Base-by-base conservation (phyloP, 2,113 vertebrate genomes). In the Eubucco bourcierii region DNA sequence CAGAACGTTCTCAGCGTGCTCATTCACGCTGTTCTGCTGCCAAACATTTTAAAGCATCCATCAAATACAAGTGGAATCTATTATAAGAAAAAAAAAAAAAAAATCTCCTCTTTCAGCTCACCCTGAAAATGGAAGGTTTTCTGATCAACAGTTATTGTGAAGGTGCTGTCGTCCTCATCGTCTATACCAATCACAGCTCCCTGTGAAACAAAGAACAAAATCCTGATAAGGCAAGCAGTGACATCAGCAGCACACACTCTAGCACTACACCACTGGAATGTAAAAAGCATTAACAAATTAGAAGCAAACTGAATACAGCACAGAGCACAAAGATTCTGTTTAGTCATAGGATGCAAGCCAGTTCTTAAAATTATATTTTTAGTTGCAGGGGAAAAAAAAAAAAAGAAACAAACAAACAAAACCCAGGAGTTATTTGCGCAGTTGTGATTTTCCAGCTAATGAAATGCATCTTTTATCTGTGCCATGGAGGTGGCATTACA, bases 81-180 rank as follows among this genome's bases (percentile, higher is more conserved):
- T 91, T 90, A 96, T 74, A 97, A 97, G 95, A 93, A 93, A 83
- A 93, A 52, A 52, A 47, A 21, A 47, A 21, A 10, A 93, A 89
- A 73, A 96, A 96, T 94, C 96, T 97, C 96, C 96, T 87, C 91
- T 95, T 91, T 96, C 94, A 95, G 96, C 99, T 99, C 98, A 99
- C 99, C 99, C 98, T 99, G 99, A 97, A 99, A 99, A 98, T 99
- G 99, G 98, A 99, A 99, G 98, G 99, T 99, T 99, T 99, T 99
- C 98, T 99, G 99, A 98, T 99, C 99, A 98, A 99, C 99, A 96
- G 99, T 99, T 98, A 99, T 99, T 97, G 99, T 99, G 98, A 99
- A 99, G 96, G 99, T 99, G 98, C 99, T 99, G 98, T 99, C 99
- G 98, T 99, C 99, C 97, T 99, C 99, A 97, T 99, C 99, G 98